Conservation (phyloP, 2,888 invertebrate species). For the Synergus laeviventris region DNA sequence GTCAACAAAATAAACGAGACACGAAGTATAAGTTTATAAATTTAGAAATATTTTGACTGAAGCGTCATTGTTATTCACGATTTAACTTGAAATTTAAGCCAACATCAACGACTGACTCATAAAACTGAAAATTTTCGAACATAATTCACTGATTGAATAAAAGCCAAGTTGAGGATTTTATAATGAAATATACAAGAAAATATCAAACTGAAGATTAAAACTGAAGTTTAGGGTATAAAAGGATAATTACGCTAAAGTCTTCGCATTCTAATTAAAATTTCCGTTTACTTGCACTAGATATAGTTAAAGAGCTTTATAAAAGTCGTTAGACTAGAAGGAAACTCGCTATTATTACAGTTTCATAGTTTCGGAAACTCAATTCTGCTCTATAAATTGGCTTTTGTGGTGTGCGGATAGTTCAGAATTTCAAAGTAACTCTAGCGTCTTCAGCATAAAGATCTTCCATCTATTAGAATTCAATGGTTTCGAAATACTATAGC, state of each 20-base stretch:
- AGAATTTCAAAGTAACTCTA: conserved; percentile 24
- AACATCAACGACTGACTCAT: conserved; percentile 17
- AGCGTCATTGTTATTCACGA: conserved; percentile 21
- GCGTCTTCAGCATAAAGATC: neutral
- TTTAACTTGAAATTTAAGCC: conserved; percentile 13
- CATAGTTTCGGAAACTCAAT: conserved; percentile 31
- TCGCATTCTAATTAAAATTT: neutral
- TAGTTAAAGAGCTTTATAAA: neutral
- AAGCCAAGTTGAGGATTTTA: conserved; percentile 5
- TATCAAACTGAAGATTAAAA: neutral
- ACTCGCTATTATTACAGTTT: conserved; percentile 31
- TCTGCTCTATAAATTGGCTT: conserved; percentile 21
- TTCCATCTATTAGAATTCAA: conserved; percentile 14
- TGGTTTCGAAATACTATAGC: conserved; percentile 10
- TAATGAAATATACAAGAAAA: neutral
- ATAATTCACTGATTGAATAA: conserved; percentile 1
- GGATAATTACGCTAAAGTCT: neutral
- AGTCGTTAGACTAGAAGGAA: conserved; percentile 21
- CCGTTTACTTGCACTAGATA: neutral
- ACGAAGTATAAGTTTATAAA: no score
- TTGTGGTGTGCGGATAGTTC: neutral
- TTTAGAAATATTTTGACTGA: no score
- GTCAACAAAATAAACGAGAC: neutral
- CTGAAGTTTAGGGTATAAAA: neutral
- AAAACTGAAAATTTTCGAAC: neutral